Percentiles rank a stretch among this genome's conserved stretches.
Evolutionary conservation across 2,797 vertebrate species (phyloP).

Genomic region (Nothura maculosa): DNA sequence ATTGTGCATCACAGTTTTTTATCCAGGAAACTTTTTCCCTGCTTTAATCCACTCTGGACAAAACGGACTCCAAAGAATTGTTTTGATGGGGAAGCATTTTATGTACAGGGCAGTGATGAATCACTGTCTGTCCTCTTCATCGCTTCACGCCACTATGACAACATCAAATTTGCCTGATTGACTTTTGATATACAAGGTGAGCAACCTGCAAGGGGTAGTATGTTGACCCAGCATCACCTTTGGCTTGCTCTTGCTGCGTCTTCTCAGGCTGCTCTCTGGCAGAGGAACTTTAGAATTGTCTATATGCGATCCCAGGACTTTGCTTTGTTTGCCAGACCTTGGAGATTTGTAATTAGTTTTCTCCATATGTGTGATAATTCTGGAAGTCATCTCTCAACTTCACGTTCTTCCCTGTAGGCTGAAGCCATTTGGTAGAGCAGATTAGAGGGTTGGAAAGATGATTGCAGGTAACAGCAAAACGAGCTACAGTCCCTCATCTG

Average conservation of each 20-base stretch:
- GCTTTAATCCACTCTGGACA: not conserved
- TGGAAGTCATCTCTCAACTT: not conserved
- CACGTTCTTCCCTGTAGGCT: not conserved
- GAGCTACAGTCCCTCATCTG: slow-evolving; percentile 1
- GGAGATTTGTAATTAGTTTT: not conserved
- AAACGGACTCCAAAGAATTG: not conserved
- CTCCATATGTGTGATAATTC: not conserved
- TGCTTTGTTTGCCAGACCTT: not conserved
- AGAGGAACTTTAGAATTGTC: not conserved
- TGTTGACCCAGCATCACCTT: slow-evolving; percentile 19
- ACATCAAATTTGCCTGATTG: slow-evolving; percentile 18
- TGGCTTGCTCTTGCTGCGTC: not conserved
- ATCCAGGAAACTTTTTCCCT: not conserved
- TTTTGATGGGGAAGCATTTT: not conserved
- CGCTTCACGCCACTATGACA: not conserved
- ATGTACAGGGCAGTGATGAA: not conserved
- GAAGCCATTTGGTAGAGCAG: not conserved
- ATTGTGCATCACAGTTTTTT: not conserved
- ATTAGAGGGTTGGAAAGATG: not conserved
- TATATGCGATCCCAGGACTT: not conserved
- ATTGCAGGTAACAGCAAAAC: not conserved
- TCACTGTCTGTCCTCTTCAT: not conserved
- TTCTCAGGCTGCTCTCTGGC: not conserved
- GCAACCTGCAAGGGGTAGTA: not conserved
- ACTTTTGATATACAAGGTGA: slow-evolving; percentile 39